Evolutionary conservation across 2,797 vertebrate genomes (phyloP).

Genomic region (Hemitrygon akajei): DNA sequence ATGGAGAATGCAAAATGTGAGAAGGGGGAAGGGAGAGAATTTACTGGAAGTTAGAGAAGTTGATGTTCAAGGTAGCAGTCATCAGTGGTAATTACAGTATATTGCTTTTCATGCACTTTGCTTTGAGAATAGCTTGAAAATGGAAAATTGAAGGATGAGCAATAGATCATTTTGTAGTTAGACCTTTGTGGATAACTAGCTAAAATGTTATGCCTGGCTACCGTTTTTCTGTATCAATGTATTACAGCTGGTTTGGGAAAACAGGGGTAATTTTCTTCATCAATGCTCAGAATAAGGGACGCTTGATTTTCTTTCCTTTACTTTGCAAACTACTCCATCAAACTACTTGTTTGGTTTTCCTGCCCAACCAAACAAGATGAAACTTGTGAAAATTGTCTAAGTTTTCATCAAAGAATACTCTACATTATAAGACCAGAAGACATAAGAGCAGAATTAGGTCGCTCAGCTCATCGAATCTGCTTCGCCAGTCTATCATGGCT

Average conservation of each 20-base stretch:
- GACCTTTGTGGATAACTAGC: background rate
- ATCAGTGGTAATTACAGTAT: background rate
- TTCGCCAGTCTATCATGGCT: too few relatives aligned
- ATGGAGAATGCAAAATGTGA: too few relatives aligned
- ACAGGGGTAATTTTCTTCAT: background rate
- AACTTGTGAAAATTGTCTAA: background rate
- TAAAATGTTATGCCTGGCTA: background rate
- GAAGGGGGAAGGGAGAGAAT: too few relatives aligned
- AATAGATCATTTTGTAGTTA: background rate
- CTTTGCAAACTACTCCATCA: too few relatives aligned
- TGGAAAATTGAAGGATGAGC: background rate
- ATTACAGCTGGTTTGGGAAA: background rate
- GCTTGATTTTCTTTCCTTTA: too few relatives aligned
- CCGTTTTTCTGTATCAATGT: background rate
- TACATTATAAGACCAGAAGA: background rate
- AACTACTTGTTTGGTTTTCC: too few relatives aligned
- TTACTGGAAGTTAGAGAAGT: too few relatives aligned
- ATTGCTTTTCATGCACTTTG: background rate
- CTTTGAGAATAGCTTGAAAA: background rate
- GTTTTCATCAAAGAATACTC: background rate
- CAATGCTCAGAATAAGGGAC: background rate
- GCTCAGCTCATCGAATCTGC: too few relatives aligned
- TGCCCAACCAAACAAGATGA: background rate
- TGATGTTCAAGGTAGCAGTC: background rate
- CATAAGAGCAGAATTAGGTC: too few relatives aligned